Evolutionary conservation across 2,888 invertebrate genomes (phyloP).

Genomic region (Sacculina carcini): DNA sequence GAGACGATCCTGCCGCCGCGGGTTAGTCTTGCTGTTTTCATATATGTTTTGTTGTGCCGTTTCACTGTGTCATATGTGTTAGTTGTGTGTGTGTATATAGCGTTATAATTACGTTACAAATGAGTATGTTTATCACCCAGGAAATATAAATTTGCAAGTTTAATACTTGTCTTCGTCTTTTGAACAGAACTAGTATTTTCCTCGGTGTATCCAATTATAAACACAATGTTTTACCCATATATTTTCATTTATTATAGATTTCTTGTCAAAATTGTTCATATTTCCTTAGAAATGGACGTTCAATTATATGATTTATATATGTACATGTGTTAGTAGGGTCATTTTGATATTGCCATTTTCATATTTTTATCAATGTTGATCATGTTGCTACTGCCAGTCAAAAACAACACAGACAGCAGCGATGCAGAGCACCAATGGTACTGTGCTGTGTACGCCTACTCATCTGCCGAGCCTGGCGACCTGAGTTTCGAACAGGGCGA

Average conservation of each 20-base stretch:
- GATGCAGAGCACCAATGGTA: conserved; percentile 29
- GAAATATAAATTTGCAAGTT: no score
- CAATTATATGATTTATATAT: not conserved
- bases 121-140: not conserved
- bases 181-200: not conserved
- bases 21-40: no score
- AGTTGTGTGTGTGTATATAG: not conserved
- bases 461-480: conserved; percentile 68
- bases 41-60: no score
- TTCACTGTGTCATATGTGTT: not conserved
- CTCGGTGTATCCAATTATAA: not conserved
- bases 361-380: not conserved
- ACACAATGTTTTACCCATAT: not conserved
- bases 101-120: not conserved
- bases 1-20: no score
- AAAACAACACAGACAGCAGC: no score
- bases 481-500: conserved; percentile 63
- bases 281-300: not conserved
- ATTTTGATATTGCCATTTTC: not conserved
- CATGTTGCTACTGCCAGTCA: no score
- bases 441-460: conserved; percentile 67
- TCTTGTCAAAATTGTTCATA: not conserved
- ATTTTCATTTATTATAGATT: not conserved
- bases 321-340: not conserved
- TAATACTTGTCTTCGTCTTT: no score